These are phyloP conservation scores for Leptopterna dolabrata DNA, from an alignment of 2,888 invertebrate species.

Conservation along the genomic window DNA sequence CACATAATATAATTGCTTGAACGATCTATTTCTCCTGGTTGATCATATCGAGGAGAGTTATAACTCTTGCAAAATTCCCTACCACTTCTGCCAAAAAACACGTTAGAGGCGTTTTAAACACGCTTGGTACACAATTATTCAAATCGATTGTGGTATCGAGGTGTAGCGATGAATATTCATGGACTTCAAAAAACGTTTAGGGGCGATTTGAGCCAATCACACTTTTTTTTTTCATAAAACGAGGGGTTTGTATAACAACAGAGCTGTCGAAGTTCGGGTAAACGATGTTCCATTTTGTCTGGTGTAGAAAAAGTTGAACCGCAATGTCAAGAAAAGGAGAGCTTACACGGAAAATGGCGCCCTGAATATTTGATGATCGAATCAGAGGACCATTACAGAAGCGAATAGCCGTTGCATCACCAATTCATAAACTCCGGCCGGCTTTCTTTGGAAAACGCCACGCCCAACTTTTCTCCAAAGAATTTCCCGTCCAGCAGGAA, in stretches of 20 bases:
- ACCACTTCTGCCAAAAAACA: too few species aligned
- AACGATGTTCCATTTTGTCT: not conserved
- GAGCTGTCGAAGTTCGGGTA: not conserved
- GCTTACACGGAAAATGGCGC: not conserved
- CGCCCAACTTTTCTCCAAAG: not conserved
- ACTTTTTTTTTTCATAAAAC: not conserved
- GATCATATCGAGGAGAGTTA: too few species aligned
- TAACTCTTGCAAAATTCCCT: too few species aligned
- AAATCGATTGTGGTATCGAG: too few species aligned
- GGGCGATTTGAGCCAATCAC: not conserved
- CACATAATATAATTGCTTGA: too few species aligned
- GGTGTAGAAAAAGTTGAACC: not conserved
- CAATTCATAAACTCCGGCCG: not conserved
- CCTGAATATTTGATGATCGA: not conserved
- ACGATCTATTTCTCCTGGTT: too few species aligned
- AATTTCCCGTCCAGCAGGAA: not conserved
- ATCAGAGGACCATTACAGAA: not conserved
- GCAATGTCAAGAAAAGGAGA: not conserved
- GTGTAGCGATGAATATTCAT: too few species aligned
- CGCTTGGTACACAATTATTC: too few species aligned
- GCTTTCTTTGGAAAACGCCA: not conserved
- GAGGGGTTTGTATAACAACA: not conserved
- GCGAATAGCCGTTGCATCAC: conserved; percentile 7
- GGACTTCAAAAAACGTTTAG: not conserved
- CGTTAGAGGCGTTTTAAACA: too few species aligned